Percentiles rank a stretch among this genome's conserved stretches.
phyloP scores from a whole-genome alignment of 2,797 vertebrate species.

The Channa striata region DNA sequence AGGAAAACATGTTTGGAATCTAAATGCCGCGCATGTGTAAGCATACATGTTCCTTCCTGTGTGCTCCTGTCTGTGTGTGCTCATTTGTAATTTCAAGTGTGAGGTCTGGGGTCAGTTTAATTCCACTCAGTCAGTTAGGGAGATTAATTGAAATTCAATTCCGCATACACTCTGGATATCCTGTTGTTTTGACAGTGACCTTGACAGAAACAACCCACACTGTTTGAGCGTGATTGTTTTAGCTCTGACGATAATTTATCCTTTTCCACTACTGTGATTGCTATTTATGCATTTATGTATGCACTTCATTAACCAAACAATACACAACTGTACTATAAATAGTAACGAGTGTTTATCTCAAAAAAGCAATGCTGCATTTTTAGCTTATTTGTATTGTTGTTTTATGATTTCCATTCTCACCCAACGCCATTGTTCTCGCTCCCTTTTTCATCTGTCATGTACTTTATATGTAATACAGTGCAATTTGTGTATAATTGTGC shows the following conservation, averaged over 20 bases:
- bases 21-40: constrained; percentile 7
- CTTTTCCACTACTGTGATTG: constrained; percentile 25
- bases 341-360: constrained; percentile 53
- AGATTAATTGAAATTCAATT: constrained; percentile 81
- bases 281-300: constrained; percentile 60
- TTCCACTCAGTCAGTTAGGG: constrained; percentile 69
- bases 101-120: constrained; percentile 69
- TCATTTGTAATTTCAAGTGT: constrained; percentile 29
- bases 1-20: neutral
- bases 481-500: neutral
- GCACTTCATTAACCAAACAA: constrained; percentile 51
- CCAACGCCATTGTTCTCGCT: constrained; percentile 3
- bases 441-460: neutral
- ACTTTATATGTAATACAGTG: constrained; percentile 6
- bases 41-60: constrained; percentile 37
- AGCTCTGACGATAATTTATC: constrained; percentile 44
- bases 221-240: constrained; percentile 53
- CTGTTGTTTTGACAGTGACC: constrained; percentile 71
- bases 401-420: constrained; percentile 29
- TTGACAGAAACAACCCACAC: constrained; percentile 54
- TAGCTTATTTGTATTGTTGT: constrained; percentile 36
- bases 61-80: constrained; percentile 32
- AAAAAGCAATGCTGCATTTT: constrained; percentile 63
- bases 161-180: constrained; percentile 67
- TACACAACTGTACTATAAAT: constrained; percentile 55